Evolutionary conservation across 2,888 invertebrate genomes (phyloP).

Genomic region (Macrostomum cliftonense): DNA sequence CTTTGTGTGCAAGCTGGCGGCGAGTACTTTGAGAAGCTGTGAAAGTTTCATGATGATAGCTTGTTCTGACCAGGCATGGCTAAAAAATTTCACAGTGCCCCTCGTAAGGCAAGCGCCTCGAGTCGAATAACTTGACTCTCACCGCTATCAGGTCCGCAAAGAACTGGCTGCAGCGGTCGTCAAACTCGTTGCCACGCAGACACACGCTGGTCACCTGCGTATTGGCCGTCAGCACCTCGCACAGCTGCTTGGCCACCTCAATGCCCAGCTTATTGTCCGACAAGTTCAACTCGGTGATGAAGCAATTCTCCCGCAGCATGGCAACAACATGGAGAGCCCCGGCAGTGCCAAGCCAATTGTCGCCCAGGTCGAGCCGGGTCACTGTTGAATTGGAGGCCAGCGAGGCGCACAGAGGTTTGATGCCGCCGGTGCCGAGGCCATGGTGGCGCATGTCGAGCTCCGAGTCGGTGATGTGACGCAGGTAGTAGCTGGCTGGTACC

Average conservation of each 20-base stretch:
- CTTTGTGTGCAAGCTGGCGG: no score
- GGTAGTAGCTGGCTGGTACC: conserved; percentile 12
- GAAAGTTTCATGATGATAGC: no score
- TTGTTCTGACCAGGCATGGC: no score
- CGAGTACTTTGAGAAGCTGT: no score
- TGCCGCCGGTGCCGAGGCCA: conserved; percentile 12
- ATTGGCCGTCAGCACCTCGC: conserved; percentile 19
- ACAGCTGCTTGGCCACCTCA: conserved; percentile 17
- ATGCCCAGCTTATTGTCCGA: conserved; percentile 19
- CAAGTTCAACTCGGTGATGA: conserved; percentile 28
- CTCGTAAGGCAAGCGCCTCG: no score
- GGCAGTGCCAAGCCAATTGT: conserved; percentile 33
- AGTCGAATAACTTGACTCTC: no score
- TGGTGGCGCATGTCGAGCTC: conserved; percentile 13
- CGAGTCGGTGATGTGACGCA: conserved; percentile 12
- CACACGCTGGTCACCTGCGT: conserved; percentile 18
- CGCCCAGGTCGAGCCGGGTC: conserved; percentile 25
- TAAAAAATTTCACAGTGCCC: no score
- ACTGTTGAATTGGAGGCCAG: conserved; percentile 19
- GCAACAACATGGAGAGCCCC: conserved; percentile 30
- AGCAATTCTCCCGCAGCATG: conserved; percentile 37
- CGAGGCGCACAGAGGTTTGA: conserved; percentile 9
- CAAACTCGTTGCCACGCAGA: conserved; percentile 15
- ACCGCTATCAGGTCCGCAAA: conserved; percentile 6
- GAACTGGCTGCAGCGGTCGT: conserved; percentile 1